Conservation (phyloP, 2,888 invertebrate species). For the Erynnis tages region DNA sequence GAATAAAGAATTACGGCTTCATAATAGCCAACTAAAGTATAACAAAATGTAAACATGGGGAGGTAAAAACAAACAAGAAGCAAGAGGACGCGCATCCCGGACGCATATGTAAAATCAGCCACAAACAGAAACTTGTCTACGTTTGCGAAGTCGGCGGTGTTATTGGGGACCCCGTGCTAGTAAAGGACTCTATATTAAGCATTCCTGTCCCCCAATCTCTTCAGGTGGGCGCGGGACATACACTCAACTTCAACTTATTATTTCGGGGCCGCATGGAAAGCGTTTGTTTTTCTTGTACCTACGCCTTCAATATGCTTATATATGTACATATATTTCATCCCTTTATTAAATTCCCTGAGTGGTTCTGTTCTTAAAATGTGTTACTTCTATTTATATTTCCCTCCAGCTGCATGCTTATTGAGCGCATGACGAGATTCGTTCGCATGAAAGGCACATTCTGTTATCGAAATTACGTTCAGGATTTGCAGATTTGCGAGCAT, state of each 20-base stretch:
- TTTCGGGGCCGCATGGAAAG: constrained; percentile 66
- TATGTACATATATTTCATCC: constrained; percentile 63
- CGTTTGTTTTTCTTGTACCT: constrained; percentile 70
- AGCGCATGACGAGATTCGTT: constrained; percentile 27
- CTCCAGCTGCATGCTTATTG: constrained; percentile 27
- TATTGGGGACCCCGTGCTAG: constrained; percentile 74
- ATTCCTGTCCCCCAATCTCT: constrained; percentile 76
- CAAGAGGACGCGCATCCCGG: constrained; percentile 3
- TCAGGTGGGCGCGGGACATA: constrained; percentile 70
- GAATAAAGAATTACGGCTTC: background rate
- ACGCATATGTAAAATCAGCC: constrained; percentile 37
- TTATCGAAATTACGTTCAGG: constrained; percentile 28
- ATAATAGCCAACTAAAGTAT: background rate
- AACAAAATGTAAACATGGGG: background rate
- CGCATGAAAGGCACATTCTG: constrained; percentile 27
- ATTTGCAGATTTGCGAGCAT: constrained; percentile 26
- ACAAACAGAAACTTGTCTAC: constrained; percentile 43
- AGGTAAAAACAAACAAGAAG: constrained; percentile 9
- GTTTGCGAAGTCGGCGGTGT: constrained; percentile 65
- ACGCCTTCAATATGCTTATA: constrained; percentile 41
- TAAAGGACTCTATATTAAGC: constrained; percentile 79
- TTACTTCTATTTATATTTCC: constrained; percentile 36
- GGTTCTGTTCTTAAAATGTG: constrained; percentile 46
- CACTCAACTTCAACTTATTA: constrained; percentile 77
- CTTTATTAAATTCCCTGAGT: constrained; percentile 66